Base-by-base conservation (phyloP, 2,113 vertebrate genomes). In the Nibea coibor region DNA sequence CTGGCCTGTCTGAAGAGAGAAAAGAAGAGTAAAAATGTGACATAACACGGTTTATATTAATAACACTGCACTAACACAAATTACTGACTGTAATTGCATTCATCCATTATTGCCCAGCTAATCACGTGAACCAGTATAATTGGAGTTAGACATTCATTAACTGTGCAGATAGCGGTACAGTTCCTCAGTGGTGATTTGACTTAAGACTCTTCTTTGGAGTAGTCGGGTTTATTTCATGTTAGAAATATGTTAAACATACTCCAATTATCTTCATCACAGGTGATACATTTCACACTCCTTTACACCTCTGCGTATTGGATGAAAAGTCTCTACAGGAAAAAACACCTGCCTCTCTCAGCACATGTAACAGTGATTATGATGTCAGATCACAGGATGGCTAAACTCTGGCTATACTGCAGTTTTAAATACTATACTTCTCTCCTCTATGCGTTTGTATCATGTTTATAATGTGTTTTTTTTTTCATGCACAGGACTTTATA, bases 1-100 rank as follows among this genome's bases (percentile, higher is more conserved):
- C 95, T 97, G 77, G 98, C 97, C 90, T 99, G 97, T 89, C 97
- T 99, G 90, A 47, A 72, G 42, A 82, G 58, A 53, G 6, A 63
- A n/a, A 48, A 5, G 45, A 69, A 50, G 43, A 31, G 4, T 54
- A 42, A 72, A 72, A 42, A 22, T 42, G 11, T 12, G 71, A 50
- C 54, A 43, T 12, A 17, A 74, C 62, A 72, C 66, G 68, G 28
- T 59, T 74, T 50, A 69, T 10, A 72, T 56, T 35, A 43, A 35
- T 50, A 57, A 64, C 15, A 75, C 7, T 24, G n/a, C 7, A 39
- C 35, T 2, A 24, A 73, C 53, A 28, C 3, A 75, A 45, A 65
- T 26, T 2, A 12, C 56, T 35, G 11, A 67, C 58, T n/a, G 48
- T 77, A 12, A 59, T 19, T 16, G 20, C 11, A 65, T 71, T 62